phyloP scores from a whole-genome alignment of 2,888 invertebrate genomes.

The Hypsopygia costalis region DNA sequence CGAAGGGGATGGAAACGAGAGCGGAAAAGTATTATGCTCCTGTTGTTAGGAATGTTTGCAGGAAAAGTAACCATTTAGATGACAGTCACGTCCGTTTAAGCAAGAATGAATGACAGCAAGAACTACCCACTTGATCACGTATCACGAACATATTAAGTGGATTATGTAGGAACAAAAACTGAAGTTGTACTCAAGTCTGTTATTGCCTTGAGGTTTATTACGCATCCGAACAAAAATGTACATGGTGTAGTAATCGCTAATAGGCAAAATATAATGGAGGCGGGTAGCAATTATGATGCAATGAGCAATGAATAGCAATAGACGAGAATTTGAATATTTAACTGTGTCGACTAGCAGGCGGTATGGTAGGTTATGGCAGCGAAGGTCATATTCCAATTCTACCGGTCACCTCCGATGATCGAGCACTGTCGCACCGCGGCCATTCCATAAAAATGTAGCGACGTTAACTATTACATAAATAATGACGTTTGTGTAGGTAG shows the following conservation, averaged over 20 bases:
- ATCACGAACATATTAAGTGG: neutral
- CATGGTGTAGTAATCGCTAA: slow-evolving; percentile 5
- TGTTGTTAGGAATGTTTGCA: neutral
- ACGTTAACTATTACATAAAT: too few species aligned
- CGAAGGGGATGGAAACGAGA: slow-evolving; percentile 1
- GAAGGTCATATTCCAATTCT: neutral
- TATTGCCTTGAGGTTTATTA: neutral
- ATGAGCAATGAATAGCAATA: slow-evolving; percentile 8
- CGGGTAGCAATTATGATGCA: slow-evolving; percentile 4
- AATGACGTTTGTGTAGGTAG: too few species aligned
- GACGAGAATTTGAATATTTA: slow-evolving; percentile 6
- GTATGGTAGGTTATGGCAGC: neutral
- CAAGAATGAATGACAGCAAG: slow-evolving; percentile 1
- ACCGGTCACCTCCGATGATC: too few species aligned
- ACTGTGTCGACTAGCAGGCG: neutral
- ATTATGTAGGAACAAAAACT: neutral
- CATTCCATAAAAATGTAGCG: too few species aligned
- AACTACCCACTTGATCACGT: slow-evolving; percentile 4
- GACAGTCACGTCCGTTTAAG: slow-evolving; percentile 4
- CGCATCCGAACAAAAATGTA: neutral
- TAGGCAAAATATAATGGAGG: slow-evolving; percentile 1
- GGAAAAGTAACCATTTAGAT: neutral
- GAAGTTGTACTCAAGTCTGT: neutral
- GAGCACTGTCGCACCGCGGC: too few species aligned
- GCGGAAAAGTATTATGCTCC: neutral